Conservation (phyloP, 2,888 invertebrate genomes). For the Melipona beecheii region DNA sequence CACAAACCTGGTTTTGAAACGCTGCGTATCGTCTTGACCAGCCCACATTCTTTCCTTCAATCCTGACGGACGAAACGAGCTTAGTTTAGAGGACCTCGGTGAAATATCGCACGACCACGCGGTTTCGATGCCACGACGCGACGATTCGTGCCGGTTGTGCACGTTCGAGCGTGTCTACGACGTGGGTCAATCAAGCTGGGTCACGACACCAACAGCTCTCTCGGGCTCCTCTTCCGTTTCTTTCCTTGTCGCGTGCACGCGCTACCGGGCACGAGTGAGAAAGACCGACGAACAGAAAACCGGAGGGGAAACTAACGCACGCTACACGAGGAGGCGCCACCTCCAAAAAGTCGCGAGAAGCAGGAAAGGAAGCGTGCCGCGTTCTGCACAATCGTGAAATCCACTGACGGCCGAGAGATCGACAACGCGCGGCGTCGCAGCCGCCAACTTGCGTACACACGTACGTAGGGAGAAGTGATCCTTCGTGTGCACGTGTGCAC, state of each 20-base stretch:
- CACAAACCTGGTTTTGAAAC: conserved; percentile 80
- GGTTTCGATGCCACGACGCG: conserved; percentile 35
- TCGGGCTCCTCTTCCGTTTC: conserved; percentile 47
- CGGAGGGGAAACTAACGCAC: conserved; percentile 41
- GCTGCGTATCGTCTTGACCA: conserved; percentile 80
- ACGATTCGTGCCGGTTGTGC: conserved; percentile 60
- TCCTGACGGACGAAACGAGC: background rate
- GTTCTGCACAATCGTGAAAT: conserved; percentile 62
- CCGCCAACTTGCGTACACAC: conserved; percentile 38
- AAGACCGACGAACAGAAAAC: conserved; percentile 26
- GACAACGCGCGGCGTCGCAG: conserved; percentile 40
- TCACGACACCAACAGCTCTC: conserved; percentile 44
- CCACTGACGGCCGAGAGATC: conserved; percentile 50
- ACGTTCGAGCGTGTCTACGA: conserved; percentile 46
- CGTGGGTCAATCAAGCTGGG: conserved; percentile 66
- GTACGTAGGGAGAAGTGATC: conserved; percentile 24
- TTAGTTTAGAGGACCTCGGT: conserved; percentile 14
- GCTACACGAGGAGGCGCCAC: conserved; percentile 66
- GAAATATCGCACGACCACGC: conserved; percentile 17
- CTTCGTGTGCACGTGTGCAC: conserved; percentile 38
- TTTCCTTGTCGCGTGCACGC: conserved; percentile 22
- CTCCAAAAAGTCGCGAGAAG: conserved; percentile 64
- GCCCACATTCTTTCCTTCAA: conserved; percentile 77
- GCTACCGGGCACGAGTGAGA: conserved; percentile 2
- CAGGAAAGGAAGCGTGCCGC: conserved; percentile 39